Evolutionary conservation across 2,797 vertebrate species (phyloP), one percentile per base, ranked within the genome.

Genomic region (Muscicapa striata): DNA sequence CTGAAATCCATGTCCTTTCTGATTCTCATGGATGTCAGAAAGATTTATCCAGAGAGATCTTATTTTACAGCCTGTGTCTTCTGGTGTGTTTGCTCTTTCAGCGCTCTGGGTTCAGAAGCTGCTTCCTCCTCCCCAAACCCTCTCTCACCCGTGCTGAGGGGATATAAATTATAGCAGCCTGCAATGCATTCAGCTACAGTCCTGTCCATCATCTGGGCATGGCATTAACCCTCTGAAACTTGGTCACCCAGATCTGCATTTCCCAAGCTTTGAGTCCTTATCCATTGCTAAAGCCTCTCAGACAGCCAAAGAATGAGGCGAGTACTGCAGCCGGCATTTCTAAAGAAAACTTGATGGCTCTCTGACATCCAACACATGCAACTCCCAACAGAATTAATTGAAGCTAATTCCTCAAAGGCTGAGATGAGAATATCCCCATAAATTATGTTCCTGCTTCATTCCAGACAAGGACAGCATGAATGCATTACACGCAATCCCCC

Each of bases 401-500:
- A 95, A 94, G 91, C 88, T 96, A 96, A 96, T 96, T 94, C 94
- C 94, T 94, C 93, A 94, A 96, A 94, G 94, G 87, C 93, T 96
- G 83, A 96, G 91, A 94, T 78, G 92, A 97, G 94, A 96, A 92
- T 91, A 96, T 93, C 91, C 87, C 69, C 92, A 86, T 93, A 90
- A 95, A 95, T 96, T 96, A 94, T n/a, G 79, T 94, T 95, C 91
- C 85, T 74, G 89, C 93, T 91, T 94, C 95, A 84, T 91, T 87
- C 83, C 87, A 95, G 95, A 86, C 94, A 94, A 87, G 85, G 70
- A 59, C 1, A 0, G 77, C 57, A 55, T 89, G 89, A 93, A 96
- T 88, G 91, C 58, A 55, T 94, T 91, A 94, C 93, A 95, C 23
- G 0, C 93, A 67, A 86, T 79, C 93, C 87, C 73, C 59, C 83